phyloP scores from a whole-genome alignment of 2,797 vertebrate genomes.

The Scolopax rusticola region DNA sequence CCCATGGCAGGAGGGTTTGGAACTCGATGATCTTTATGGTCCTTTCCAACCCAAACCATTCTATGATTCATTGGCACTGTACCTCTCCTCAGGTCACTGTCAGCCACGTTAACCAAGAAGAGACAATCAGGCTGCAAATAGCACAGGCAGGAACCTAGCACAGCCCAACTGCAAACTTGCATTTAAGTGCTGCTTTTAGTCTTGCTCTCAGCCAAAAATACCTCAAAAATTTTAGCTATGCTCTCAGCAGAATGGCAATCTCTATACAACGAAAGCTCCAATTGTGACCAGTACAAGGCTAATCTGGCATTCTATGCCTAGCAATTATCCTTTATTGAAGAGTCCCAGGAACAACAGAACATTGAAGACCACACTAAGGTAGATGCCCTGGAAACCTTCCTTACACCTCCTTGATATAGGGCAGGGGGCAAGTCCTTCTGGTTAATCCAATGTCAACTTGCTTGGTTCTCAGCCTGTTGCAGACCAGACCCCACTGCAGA shows the following conservation, averaged over 20 bases:
- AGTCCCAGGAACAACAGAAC: neutral
- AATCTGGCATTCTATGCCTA: neutral
- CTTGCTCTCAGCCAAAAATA: neutral
- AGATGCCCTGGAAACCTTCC: neutral
- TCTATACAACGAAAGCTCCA: neutral
- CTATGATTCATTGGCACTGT: neutral
- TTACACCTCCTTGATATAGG: neutral
- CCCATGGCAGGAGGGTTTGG: too few relatives aligned
- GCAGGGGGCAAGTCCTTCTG: neutral
- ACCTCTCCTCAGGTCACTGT: neutral
- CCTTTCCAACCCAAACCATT: too few relatives aligned
- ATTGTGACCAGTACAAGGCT: neutral
- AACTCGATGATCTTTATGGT: too few relatives aligned
- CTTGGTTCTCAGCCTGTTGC: neutral
- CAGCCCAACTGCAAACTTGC: neutral
- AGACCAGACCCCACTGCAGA: neutral
- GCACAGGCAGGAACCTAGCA: neutral
- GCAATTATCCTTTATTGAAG: neutral
- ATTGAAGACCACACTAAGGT: neutral
- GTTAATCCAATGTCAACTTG: neutral
- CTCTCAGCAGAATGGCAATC: neutral
- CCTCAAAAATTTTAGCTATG: neutral
- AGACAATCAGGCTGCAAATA: neutral
- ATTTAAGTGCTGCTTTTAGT: neutral
- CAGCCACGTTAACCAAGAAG: neutral